Percentiles rank a stretch among this genome's conserved stretches.
phyloP scores from a whole-genome alignment of 2,888 invertebrate genomes.

The Eupithecia centaureata region DNA sequence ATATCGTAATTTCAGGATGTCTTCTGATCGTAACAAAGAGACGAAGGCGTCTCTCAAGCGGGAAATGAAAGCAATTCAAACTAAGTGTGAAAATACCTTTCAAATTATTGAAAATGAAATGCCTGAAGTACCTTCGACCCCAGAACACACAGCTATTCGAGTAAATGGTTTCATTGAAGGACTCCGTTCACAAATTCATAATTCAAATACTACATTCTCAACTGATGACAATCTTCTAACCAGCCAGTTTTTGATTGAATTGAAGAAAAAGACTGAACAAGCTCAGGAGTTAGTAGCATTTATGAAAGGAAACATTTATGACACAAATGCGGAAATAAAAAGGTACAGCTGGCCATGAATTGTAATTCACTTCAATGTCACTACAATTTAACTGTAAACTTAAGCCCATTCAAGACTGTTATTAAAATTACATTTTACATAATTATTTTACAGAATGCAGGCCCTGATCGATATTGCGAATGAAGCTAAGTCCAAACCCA shows the following conservation, averaged over 20 bases:
- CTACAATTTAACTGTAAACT: no score
- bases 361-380: no score
- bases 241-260: constrained; percentile 64
- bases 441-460: constrained; percentile 57
- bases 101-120: constrained; percentile 64
- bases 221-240: constrained; percentile 66
- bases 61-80: constrained; percentile 63
- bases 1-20: constrained; percentile 57
- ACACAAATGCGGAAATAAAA: constrained; percentile 66
- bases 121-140: constrained; percentile 48
- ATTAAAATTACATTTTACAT: neutral
- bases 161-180: constrained; percentile 64
- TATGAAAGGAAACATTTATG: constrained; percentile 63
- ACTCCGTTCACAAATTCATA: constrained; percentile 60
- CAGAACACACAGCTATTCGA: constrained; percentile 53
- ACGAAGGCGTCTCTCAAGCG: constrained; percentile 57
- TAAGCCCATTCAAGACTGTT: neutral
- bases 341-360: constrained; percentile 55
- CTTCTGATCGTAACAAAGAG: constrained; percentile 53
- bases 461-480: constrained; percentile 57
- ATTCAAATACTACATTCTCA: constrained; percentile 59
- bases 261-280: constrained; percentile 63
- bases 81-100: constrained; percentile 60
- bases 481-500: constrained; percentile 62
- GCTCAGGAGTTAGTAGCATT: constrained; percentile 67